A percentile compares a stretch with the other conserved stretches of the same genome.
Evolutionary conservation across 2,113 vertebrate species (phyloP).

Genomic region (Pagrus major): DNA sequence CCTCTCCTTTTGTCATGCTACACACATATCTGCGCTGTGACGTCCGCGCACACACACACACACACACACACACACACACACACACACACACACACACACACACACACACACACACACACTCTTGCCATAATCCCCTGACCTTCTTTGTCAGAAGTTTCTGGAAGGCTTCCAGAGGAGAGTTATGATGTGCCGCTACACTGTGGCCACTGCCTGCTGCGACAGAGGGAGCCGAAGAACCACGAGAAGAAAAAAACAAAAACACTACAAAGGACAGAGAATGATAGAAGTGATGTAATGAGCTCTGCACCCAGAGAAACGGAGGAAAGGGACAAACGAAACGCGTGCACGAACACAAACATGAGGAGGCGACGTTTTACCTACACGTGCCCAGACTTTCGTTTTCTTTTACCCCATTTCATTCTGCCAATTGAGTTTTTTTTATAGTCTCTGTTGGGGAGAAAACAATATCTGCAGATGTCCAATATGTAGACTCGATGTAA

Average conservation of each 20-base stretch:
- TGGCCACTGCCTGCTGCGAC: slow-evolving; percentile 45
- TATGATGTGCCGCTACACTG: slow-evolving; percentile 46
- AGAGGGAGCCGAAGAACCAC: slow-evolving; percentile 25
- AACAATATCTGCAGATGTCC: not conserved
- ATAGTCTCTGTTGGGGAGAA: not conserved
- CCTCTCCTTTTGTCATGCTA: not conserved
- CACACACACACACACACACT: slow-evolving; percentile 16
- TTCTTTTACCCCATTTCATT: slow-evolving; percentile 21
- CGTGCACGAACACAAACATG: not conserved
- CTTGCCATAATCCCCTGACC: slow-evolving; percentile 49
- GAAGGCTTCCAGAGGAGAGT: slow-evolving; percentile 61
- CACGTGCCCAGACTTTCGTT: slow-evolving; percentile 6
- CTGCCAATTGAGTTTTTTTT: slow-evolving; percentile 9
- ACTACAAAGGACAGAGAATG: slow-evolving; percentile 45
- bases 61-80: slow-evolving; percentile 23
- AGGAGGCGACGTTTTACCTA: slow-evolving; percentile 12
- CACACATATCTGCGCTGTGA: slow-evolving; percentile 1
- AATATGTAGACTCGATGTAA: not conserved
- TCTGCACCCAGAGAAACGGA: not conserved
- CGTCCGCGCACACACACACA: not conserved
- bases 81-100: slow-evolving; percentile 27
- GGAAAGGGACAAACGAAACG: slow-evolving; percentile 14
- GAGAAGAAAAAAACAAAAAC: not conserved
- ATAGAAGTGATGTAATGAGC: slow-evolving; percentile 56
- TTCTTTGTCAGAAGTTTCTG: slow-evolving; percentile 66